Base-by-base conservation (phyloP, 2,113 vertebrate species). In the Redunca redunca region DNA sequence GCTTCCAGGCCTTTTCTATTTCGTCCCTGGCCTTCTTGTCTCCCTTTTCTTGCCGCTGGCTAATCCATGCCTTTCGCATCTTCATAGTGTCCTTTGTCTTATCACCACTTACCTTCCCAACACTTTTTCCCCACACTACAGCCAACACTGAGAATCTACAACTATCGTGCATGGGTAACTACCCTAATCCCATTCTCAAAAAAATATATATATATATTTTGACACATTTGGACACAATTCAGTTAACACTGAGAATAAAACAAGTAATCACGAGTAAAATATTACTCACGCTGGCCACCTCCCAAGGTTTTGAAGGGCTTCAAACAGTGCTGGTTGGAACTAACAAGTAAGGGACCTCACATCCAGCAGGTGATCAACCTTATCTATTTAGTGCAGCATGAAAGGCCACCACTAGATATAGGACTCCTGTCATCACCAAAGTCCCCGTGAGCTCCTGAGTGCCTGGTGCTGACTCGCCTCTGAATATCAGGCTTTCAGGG, bases 381-480 rank as follows among this genome's bases (percentile, higher is more conserved):
- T 14, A 48, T 46, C 40, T n/a, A 7, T 36, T 17, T 36, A 64
- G 19, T 12, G 17, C 12, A 40, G 77, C 8, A 30, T 21, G 1
- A 7, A 2, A 0, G 25, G 50, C 50, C 62, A 43, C 26, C 33
- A 6, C 30, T 2, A 60, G 9, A 9, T 0, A 0, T 7, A 60
- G 26, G 26, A 33, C 1, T 92, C 7, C 10, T 14, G 0, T 2
- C 36, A 23, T 7, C 57, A 11, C n/a, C 57, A 60, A 77, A 52
- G 48, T 62, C 26, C 77, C 36, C 36, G 84, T 86, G 33, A 57
- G 85, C 52, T 67, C 16, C 0, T 13, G 21, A 64, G 16, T 3
- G 33, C 50, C 62, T 43, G 6, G 48, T n/a, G 14, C 16, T 16
- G 14, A 48, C 36, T 36, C 25, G 10, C 13, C 80, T 40, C 43